Evolutionary conservation across 2,113 vertebrate genomes (phyloP).

Genomic region (Galbula dea): DNA sequence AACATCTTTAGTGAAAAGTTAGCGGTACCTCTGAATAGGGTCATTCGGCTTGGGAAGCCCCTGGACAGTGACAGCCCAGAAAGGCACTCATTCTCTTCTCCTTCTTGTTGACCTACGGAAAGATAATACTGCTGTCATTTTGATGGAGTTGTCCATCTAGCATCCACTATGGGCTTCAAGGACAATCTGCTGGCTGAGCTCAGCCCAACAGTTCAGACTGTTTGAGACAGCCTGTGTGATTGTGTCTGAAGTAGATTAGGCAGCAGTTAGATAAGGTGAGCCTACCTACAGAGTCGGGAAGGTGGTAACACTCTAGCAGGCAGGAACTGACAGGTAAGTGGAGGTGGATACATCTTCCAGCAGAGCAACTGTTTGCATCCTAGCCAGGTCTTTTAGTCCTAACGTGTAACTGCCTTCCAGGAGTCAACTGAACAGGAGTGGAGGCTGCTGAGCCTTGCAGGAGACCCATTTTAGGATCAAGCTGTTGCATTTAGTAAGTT

Average conservation of each 20-base stretch:
- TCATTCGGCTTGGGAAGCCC: neutral
- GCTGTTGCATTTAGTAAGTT: neutral
- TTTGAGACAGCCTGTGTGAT: neutral
- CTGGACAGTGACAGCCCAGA: neutral
- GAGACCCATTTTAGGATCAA: neutral
- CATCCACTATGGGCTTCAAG: neutral
- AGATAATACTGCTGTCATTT: neutral
- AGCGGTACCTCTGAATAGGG: neutral
- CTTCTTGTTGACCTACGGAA: neutral
- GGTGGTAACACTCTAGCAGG: neutral
- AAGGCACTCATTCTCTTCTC: neutral
- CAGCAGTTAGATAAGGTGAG: neutral
- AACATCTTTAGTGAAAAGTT: neutral
- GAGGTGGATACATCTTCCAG: neutral
- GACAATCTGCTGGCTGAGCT: neutral
- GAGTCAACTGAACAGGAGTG: neutral
- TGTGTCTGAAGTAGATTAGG: neutral
- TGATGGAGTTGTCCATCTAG: neutral
- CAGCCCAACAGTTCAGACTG: neutral
- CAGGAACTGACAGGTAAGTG: neutral
- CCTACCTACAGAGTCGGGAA: neutral
- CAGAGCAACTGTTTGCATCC: neutral
- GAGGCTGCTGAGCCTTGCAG: neutral
- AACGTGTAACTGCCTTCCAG: neutral
- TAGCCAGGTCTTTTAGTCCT: neutral